Base-by-base conservation (phyloP, 1,140 invertebrate species). In the Zaprionus taronus region DNA sequence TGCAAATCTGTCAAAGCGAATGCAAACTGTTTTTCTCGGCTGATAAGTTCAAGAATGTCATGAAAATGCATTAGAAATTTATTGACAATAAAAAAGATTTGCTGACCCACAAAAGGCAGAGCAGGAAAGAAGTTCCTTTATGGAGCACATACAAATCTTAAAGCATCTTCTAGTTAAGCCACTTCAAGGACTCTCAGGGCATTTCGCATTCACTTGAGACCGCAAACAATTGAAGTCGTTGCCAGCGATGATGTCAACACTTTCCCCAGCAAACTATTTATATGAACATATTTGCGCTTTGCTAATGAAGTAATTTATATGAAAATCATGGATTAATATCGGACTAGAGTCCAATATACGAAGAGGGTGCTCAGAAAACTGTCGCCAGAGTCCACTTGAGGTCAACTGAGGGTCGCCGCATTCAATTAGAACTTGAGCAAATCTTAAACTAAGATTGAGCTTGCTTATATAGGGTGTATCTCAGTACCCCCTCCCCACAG, bases 231-330 rank as follows among this genome's bases (percentile, higher is more conserved):
- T 49, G 17, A 68, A 68, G 31, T 34, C 61, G 24, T 41, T 36
- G 5, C 4, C n/a, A 11, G 63, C 36, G 70, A 77, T 77, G 74
- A 77, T 77, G 74, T 77, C 74, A 77, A 62, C 74, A 49, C 41
- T 62, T 72, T 61, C 11, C 20, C 12, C 28, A 49, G 26, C n/a
- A 58, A 71, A 55, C 24, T 44, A 76, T 49, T 49, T 24, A 58
- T 24, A 56, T 56, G 63, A 64, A 47, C 65, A 34, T 38, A 56
- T 28, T 56, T 56, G 53, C 26, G 12, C 49, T 58, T 22, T 34
- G 26, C 60, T 87, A 87, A 87, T 87, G 81, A 87, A 89, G 84
- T 81, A 79, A 75, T 87, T 87, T 87, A 74, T 89, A 87, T 87
- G 84, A 76, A 72, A 69, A 84, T 72, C 84, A 84, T 73, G 84